Percentiles rank a stretch among this genome's conserved stretches.
Conservation (phyloP, 2,797 vertebrate species). For the Limosa lapponica region DNA sequence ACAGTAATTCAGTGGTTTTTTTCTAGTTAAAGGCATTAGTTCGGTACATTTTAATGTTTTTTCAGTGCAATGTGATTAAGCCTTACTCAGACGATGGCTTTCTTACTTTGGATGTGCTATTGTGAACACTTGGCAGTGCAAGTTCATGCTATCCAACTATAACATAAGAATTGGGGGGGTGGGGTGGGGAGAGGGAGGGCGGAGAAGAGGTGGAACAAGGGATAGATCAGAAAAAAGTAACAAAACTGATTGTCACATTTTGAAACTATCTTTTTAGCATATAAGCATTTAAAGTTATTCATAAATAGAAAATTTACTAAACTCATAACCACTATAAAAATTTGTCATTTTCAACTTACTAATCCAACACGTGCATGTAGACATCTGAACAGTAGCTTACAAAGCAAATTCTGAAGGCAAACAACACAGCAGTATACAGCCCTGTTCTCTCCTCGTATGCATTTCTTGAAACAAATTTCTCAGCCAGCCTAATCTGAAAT, state of each 20-base stretch:
- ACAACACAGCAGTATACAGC: background rate
- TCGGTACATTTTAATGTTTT: background rate
- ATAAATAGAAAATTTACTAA: conserved; percentile 64
- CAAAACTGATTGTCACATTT: conserved; percentile 9
- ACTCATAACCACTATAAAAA: conserved; percentile 56
- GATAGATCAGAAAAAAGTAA: background rate
- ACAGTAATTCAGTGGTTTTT: background rate
- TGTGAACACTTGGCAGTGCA: background rate
- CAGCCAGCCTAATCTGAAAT: conserved; percentile 47
- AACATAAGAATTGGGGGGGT: background rate
- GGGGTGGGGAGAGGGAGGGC: too few relatives aligned
- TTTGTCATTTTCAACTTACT: conserved; percentile 23
- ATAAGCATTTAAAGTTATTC: conserved; percentile 23
- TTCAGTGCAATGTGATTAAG: conserved; percentile 4
- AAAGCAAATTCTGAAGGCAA: background rate
- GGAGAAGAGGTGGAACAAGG: background rate
- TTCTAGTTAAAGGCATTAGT: background rate
- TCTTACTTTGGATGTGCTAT: background rate
- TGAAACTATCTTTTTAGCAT: conserved; percentile 15
- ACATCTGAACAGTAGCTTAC: conserved; percentile 36
- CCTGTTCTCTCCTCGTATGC: background rate
- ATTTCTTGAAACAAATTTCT: conserved; percentile 38
- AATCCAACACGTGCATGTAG: conserved; percentile 49
- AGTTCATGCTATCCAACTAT: background rate
- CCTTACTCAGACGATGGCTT: background rate